phyloP scores from a whole-genome alignment of 2,797 vertebrate species.

The Micromesistius poutassou region DNA sequence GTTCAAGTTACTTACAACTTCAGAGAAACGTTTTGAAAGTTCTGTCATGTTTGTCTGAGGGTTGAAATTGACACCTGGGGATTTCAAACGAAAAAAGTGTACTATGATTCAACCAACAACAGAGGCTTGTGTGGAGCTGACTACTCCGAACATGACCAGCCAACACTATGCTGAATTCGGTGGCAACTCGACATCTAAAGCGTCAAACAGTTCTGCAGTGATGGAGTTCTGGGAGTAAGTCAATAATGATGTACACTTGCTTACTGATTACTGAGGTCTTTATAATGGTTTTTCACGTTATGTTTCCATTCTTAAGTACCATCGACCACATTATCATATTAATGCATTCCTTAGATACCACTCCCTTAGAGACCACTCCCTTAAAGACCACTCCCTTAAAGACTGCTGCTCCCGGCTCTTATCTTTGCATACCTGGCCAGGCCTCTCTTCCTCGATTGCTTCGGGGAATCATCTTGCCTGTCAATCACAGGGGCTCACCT shows the following conservation, averaged over 20 bases:
- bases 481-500: too few relatives aligned
- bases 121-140: slow-evolving; percentile 43
- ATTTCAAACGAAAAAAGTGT: background rate
- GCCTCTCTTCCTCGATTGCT: too few relatives aligned
- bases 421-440: too few relatives aligned
- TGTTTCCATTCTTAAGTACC: too few relatives aligned
- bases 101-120: background rate
- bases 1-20: background rate
- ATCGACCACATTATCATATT: too few relatives aligned
- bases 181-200: slow-evolving; percentile 26
- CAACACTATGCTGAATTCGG: slow-evolving; percentile 10
- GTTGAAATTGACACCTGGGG: background rate
- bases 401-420: too few relatives aligned
- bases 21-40: background rate
- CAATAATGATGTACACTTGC: background rate
- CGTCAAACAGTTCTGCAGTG: slow-evolving; percentile 40
- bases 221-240: slow-evolving; percentile 57
- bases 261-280: background rate
- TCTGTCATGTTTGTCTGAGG: background rate
- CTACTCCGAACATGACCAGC: slow-evolving; percentile 26
- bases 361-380: too few relatives aligned
- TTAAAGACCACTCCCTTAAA: too few relatives aligned
- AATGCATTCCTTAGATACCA: too few relatives aligned
- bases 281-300: background rate
- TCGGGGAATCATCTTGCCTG: too few relatives aligned